Percentiles rank a stretch among this genome's conserved stretches.
Conservation (phyloP, 1,140 invertebrate genomes). For the Neuroterus valhalla region DNA sequence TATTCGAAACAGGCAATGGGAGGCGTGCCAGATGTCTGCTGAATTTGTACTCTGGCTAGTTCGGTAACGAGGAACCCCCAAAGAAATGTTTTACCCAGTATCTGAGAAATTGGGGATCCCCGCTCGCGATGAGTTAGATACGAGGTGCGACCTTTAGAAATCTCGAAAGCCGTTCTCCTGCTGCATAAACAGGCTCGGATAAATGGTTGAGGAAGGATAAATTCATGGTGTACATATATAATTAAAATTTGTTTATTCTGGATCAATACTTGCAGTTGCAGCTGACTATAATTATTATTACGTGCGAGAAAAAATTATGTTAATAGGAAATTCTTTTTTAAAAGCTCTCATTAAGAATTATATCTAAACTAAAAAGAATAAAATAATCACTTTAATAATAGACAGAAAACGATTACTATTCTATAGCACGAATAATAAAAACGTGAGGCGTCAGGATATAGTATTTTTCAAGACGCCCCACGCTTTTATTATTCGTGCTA, state of each 20-base stretch:
- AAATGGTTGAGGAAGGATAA: neutral
- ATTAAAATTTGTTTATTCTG: neutral
- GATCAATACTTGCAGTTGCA: too few relatives aligned
- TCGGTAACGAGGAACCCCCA: conserved; percentile 15
- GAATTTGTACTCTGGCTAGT: conserved; percentile 17
- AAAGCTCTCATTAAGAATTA: too few relatives aligned
- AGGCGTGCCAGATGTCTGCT: conserved; percentile 24
- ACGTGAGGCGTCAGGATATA: too few relatives aligned
- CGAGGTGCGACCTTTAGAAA: conserved; percentile 19
- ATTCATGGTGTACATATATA: neutral
- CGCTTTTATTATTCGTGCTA: too few relatives aligned
- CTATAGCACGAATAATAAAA: too few relatives aligned
- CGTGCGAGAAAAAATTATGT: too few relatives aligned
- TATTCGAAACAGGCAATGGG: conserved; percentile 23
- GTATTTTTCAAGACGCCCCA: too few relatives aligned
- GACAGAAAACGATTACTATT: too few relatives aligned
- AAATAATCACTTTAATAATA: too few relatives aligned
- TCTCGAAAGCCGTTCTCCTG: neutral
- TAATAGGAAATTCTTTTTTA: too few relatives aligned
- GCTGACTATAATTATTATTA: too few relatives aligned
- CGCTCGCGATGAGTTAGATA: conserved; percentile 13
- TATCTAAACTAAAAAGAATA: too few relatives aligned
- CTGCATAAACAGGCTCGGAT: neutral
- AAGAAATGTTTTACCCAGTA: conserved; percentile 3
- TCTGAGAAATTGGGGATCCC: conserved; percentile 17